A percentile compares a stretch with the other conserved stretches of the same genome.
phyloP scores from a whole-genome alignment of 2,888 invertebrate genomes.

The Anodontia alba region DNA sequence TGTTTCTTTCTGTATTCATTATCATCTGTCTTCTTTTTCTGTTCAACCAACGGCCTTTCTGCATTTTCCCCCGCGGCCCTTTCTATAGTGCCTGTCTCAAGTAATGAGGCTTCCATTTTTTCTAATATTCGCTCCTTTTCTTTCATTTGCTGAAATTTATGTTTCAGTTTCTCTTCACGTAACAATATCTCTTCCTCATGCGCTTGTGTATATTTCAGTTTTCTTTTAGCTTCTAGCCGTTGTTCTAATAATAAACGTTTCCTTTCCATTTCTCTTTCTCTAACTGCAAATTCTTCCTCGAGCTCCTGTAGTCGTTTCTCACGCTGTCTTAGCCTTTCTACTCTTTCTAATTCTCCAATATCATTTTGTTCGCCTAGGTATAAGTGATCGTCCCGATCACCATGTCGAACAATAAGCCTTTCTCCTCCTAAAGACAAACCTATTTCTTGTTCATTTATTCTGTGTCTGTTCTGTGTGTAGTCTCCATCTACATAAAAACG shows the following conservation, averaged over 20 bases:
- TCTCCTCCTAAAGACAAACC: not conserved
- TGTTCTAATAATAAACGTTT: not conserved
- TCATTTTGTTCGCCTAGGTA: not conserved
- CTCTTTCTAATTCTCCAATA: not conserved
- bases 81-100: not conserved
- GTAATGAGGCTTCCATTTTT: not conserved
- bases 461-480: not conserved
- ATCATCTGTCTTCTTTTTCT: not conserved
- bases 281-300: not conserved
- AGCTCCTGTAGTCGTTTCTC: not conserved
- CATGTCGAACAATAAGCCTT: not conserved
- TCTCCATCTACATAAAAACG: not conserved
- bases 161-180: not conserved
- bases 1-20: not conserved
- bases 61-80: not conserved
- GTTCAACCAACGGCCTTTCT: not conserved
- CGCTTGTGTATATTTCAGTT: not conserved
- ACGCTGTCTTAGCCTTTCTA: not conserved
- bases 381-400: not conserved
- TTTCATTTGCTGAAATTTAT: not conserved
- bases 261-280: not conserved
- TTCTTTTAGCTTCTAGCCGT: not conserved
- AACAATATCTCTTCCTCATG: not conserved
- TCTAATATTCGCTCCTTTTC: not conserved
- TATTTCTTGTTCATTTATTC: not conserved